Conservation (phyloP, 2,113 vertebrate genomes). For the Diphyllodes magnificus region DNA sequence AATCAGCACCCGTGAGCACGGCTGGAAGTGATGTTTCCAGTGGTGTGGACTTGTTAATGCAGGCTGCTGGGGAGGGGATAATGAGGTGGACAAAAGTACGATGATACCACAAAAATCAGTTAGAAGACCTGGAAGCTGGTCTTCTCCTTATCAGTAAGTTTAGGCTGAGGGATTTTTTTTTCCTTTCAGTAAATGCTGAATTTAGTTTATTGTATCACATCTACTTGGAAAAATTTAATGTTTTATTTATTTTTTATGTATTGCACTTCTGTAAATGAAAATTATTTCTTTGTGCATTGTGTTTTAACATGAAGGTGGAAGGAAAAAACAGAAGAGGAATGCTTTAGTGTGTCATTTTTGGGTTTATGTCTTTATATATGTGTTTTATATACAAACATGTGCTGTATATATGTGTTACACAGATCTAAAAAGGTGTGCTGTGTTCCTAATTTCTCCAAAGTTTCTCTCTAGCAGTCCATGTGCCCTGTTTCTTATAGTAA, state of each 20-base stretch:
- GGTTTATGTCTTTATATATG: neutral
- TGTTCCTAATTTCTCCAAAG: neutral
- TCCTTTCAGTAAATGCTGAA: neutral
- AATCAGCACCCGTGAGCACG: neutral
- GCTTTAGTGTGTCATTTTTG: neutral
- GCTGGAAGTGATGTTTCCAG: neutral
- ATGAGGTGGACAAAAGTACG: neutral
- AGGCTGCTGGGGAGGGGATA: neutral
- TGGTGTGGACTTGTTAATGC: neutral
- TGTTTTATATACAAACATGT: no score
- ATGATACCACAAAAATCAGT: neutral
- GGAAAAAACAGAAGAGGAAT: neutral
- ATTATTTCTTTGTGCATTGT: neutral
- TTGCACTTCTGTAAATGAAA: constrained; percentile 16
- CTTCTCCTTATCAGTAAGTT: neutral
- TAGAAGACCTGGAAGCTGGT: neutral
- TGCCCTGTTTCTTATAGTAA: neutral
- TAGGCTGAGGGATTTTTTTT: neutral
- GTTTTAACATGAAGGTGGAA: neutral
- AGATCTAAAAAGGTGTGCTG: neutral
- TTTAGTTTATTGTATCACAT: constrained; percentile 31
- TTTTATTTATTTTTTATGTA: constrained; percentile 62
- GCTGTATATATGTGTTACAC: neutral
- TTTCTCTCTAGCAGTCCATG: neutral
- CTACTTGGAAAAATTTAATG: constrained; percentile 59